phyloP scores from a whole-genome alignment of 2,113 vertebrate genomes.

The Pelodiscus sinensis region DNA sequence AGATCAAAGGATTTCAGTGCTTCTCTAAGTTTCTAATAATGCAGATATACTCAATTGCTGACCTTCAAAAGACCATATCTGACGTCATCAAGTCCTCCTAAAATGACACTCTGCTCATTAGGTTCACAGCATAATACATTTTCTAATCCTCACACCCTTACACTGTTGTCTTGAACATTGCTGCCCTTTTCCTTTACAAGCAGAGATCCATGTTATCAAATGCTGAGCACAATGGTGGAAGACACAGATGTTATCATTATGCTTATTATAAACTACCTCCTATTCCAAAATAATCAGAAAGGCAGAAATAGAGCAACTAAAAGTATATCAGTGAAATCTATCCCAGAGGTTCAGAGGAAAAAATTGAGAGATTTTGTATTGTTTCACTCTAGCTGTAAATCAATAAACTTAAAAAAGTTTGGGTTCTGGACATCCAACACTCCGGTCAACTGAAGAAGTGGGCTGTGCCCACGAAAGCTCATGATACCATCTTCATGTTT shows the following conservation, averaged over 20 bases:
- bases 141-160: conserved; percentile 61
- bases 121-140: conserved; percentile 42
- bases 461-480: too few relatives aligned
- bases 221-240: conserved; percentile 34
- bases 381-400: background rate
- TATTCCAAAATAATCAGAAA: conserved; percentile 5
- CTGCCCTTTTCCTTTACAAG: conserved; percentile 67
- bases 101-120: conserved; percentile 59
- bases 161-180: conserved; percentile 49
- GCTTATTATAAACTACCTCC: conserved; percentile 20
- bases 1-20: conserved; percentile 46
- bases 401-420: too few relatives aligned
- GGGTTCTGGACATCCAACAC: too few relatives aligned
- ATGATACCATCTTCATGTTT: too few relatives aligned
- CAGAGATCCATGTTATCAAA: conserved; percentile 49
- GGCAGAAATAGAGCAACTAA: background rate
- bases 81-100: conserved; percentile 52
- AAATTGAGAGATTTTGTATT: background rate
- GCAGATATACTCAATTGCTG: conserved; percentile 59
- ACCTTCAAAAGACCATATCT: conserved; percentile 77
- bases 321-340: conserved; percentile 30
- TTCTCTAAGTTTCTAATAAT: conserved; percentile 68
- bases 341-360: conserved; percentile 5
- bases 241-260: conserved; percentile 51
- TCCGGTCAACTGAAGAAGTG: too few relatives aligned